Conservation (phyloP, 2,113 vertebrate genomes). For the Ahaetulla prasina region DNA sequence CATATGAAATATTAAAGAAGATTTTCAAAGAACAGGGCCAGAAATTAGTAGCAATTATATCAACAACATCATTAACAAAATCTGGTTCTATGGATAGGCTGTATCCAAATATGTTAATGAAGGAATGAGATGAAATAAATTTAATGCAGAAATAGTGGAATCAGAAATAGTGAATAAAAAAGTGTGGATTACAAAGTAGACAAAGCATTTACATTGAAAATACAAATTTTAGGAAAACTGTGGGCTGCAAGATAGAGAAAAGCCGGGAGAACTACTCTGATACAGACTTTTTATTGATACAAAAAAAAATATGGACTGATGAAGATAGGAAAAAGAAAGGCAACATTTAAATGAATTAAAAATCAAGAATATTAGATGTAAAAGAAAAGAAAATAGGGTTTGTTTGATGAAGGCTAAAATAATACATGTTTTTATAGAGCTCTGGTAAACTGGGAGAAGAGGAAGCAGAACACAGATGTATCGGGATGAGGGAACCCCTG, state of each 20-base stretch:
- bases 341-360: not conserved
- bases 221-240: not conserved
- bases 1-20: not conserved
- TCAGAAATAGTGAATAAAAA: not conserved
- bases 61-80: not conserved
- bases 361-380: not conserved
- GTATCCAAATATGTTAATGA: not conserved
- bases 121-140: not conserved
- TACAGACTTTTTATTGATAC: not conserved
- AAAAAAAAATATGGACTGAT: not conserved
- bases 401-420: not conserved
- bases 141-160: not conserved
- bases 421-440: not conserved
- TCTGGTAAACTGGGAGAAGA: not conserved
- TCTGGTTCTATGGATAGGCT: not conserved
- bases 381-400: not conserved
- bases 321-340: not conserved
- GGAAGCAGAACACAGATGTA: not conserved
- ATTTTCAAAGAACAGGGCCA: not conserved
- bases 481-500: not conserved
- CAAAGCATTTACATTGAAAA: not conserved
- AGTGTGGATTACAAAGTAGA: not conserved
- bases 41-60: not conserved
- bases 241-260: not conserved
- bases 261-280: not conserved